phyloP scores from a whole-genome alignment of 2,113 vertebrate species.

The Mugil cephalus region DNA sequence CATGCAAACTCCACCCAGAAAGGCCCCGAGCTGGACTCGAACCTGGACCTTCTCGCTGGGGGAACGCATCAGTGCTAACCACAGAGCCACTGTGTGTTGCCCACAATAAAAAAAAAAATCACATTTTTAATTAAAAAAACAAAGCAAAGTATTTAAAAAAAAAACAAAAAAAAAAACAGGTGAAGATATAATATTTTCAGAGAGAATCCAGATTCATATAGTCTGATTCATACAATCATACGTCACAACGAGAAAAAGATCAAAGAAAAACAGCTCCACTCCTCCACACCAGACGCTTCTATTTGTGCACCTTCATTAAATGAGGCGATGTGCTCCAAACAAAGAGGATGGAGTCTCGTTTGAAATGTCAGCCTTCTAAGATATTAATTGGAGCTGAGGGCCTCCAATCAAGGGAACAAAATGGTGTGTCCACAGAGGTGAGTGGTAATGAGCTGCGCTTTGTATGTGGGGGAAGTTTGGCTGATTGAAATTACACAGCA shows the following conservation, averaged over 20 bases:
- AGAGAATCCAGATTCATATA: conserved; percentile 5
- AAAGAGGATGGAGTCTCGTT: conserved; percentile 61
- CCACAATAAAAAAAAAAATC: no score
- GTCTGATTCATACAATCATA: conserved; percentile 7
- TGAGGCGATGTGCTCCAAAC: conserved; percentile 58
- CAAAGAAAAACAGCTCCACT: conserved; percentile 54
- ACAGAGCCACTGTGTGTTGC: no score
- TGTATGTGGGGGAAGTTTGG: conserved; percentile 52
- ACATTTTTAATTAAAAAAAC: no score
- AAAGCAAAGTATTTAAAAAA: no score
- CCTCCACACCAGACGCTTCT: conserved; percentile 45
- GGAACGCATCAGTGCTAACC: no score
- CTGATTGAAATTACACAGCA: conserved; percentile 74
- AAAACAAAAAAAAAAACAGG: conserved; percentile 15
- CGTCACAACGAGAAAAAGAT: conserved; percentile 42
- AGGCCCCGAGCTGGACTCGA: no score
- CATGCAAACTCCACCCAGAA: no score
- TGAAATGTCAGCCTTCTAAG: conserved; percentile 77
- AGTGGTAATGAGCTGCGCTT: conserved; percentile 75
- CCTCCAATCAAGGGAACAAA: conserved; percentile 79
- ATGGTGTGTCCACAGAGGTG: conserved; percentile 69
- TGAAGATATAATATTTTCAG: conserved; percentile 1
- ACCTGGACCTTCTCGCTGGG: no score
- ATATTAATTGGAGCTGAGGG: conserved; percentile 77
- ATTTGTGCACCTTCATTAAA: conserved; percentile 70